Base-by-base conservation (phyloP, 2,113 vertebrate genomes). In the Otocyon megalotis region DNA sequence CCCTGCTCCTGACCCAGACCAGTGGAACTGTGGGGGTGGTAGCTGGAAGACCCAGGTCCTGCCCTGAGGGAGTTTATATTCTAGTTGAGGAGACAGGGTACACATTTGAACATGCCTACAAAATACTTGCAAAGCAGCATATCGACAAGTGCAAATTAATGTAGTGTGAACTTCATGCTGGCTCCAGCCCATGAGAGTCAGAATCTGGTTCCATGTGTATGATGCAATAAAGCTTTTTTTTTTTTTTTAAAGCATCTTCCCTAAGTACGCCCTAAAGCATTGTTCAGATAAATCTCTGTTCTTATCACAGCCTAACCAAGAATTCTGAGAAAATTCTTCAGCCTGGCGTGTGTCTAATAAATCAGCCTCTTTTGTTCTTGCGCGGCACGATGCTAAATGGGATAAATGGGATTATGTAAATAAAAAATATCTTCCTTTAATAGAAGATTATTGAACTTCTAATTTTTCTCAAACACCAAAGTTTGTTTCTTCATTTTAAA, bases 81-180 rank as follows among this genome's bases (percentile, higher is more conserved):
- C 96, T 98, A 97, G 80, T 50, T 5, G 37, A 90, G 72, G 84
- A 92, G 87, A 65, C 71, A 62, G 87, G 87, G 79, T 81, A 80
- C 84, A 82, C 96, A 95, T 97, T 60, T 85, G 96, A 96, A 91
- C 95, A 93, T 87, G 90, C 54, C 90, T 92, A 92, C 74, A 97
- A 96, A 98, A 93, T 90, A 94, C 94, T 97, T 94, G 96, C 94
- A 93, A 95, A 98, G 92, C 93, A 91, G 85, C 95, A 53, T 92
- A 92, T 97, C 93, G 96, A 96, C 96, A 97, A 98, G 98, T 98
- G 97, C 95, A 98, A 98, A 97, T 98, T 98, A 98, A 98, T 98
- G 97, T 96, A 97, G 98, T 97, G 97, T 97, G 98, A 98, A 97
- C 97, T 97, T 98, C 96, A 88, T 96, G 97, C 95, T 97, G 97